Percentiles rank a stretch among this genome's conserved stretches.
These are phyloP conservation scores for Myripristis jacobus DNA, from an alignment of 2,797 vertebrate genomes.

Conservation along the genomic window DNA sequence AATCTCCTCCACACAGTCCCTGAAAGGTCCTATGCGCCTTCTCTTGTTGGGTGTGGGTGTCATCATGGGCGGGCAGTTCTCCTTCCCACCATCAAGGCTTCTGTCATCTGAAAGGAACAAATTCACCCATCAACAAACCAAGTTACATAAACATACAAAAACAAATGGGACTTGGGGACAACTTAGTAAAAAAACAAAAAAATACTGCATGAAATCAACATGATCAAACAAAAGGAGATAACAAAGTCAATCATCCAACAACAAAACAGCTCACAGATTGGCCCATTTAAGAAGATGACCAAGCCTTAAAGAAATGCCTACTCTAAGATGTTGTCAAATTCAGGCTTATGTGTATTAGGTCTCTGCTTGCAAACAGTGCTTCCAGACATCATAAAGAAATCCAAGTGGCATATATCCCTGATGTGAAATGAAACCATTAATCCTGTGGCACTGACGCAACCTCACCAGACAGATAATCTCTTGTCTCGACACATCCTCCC, in stretches of 20 bases:
- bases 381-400: constrained; percentile 65
- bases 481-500: constrained; percentile 70
- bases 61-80: constrained; percentile 68
- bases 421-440: constrained; percentile 70
- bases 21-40: constrained; percentile 59
- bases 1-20: constrained; percentile 73
- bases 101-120: constrained; percentile 60
- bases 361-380: constrained; percentile 46
- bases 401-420: constrained; percentile 51
- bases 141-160: constrained; percentile 35
- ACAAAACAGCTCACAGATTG: constrained; percentile 36
- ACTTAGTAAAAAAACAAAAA: neutral
- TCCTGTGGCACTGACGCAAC: constrained; percentile 61
- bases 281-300: constrained; percentile 41
- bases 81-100: constrained; percentile 62
- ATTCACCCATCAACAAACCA: constrained; percentile 9
- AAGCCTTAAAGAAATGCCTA: constrained; percentile 31
- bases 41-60: constrained; percentile 73
- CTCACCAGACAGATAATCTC: constrained; percentile 80
- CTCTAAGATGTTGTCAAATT: constrained; percentile 45
- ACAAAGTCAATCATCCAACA: constrained; percentile 32
- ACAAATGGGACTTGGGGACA: constrained; percentile 31
- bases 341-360: constrained; percentile 55
- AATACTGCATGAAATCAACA: constrained; percentile 23
- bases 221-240: constrained; percentile 16